Base-by-base conservation (phyloP, 1,140 invertebrate genomes). In the Dolichoris vasculosae region DNA sequence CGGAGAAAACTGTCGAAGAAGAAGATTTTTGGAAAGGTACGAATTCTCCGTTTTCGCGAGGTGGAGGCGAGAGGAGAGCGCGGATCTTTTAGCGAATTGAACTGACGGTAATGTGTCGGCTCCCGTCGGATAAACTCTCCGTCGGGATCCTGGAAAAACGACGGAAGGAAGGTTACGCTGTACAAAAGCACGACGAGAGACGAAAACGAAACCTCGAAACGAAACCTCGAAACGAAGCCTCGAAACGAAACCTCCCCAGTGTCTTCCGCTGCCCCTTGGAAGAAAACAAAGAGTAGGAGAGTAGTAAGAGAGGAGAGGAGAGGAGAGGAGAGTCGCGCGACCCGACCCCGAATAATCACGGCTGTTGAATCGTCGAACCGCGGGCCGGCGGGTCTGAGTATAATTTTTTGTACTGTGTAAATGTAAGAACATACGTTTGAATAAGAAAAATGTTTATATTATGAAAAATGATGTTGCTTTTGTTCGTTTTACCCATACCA, bases 321-420 rank as follows among this genome's bases (percentile, higher is more conserved):
- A n/a, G n/a, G n/a, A n/a, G n/a, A n/a, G n/a, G n/a, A n/a, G n/a
- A n/a, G 17, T 15, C 78, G 40, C 88, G 89, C 86, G 89, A 43
- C 88, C 89, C 87, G 90, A 89, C 89, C 90, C 91, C 89, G 88
- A 81, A 91, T 30, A 64, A 89, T 92, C 91, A 91, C 88, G 91
- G 90, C 89, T 90, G 89, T 92, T 92, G 90, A 81, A 85, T 76
- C 82, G 78, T 82, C 89, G 90, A 92, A 91, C 89, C 90, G 91
- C 91, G 88, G 89, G 90, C 88, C 89, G 90, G 91, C 89, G 91
- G 90, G 89, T 92, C 88, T 90, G 90, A 93, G 91, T 93, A 94
- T 93, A 94, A 94, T 93, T 94, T 94, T 94, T 94, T 94, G 93
- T 94, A 94, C 94, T 94, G 94, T 94, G 93, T 93, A 94, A 94